These are phyloP conservation scores for Bufotes viridis DNA, from an alignment of 2,797 vertebrate species.

Conservation along the genomic window DNA sequence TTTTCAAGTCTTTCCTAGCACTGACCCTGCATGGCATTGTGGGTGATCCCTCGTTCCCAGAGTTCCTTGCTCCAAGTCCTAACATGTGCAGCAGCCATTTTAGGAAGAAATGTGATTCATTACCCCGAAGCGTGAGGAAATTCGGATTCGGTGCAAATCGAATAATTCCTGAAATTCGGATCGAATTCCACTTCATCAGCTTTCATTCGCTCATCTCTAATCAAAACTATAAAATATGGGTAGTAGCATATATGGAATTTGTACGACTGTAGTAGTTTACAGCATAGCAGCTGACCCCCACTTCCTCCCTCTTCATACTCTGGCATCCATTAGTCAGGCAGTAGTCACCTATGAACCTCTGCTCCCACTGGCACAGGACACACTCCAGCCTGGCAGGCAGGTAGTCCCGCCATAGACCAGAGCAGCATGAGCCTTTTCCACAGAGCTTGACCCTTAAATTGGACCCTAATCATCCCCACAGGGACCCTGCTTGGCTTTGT, in stretches of 20 bases:
- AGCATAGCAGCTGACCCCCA: not conserved
- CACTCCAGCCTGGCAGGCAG: constrained; percentile 71
- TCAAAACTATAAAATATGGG: not conserved
- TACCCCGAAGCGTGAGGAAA: no score
- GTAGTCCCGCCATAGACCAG: constrained; percentile 69
- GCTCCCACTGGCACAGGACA: constrained; percentile 65
- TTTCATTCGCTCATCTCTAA: not conserved
- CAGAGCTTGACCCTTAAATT: constrained; percentile 76
- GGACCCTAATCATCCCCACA: constrained; percentile 70
- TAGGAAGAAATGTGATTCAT: no score
- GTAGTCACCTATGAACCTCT: constrained; percentile 65
- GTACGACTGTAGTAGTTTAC: not conserved
- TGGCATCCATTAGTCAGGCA: constrained; percentile 23
- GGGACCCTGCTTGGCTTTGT: constrained; percentile 64
- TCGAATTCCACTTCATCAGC: no score
- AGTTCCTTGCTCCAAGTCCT: no score
- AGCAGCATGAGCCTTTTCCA: constrained; percentile 73
- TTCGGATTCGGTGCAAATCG: no score
- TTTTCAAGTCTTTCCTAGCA: no score
- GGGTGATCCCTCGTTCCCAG: no score
- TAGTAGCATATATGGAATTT: not conserved
- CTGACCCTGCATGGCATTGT: no score
- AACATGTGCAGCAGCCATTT: no score
- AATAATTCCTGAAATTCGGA: no score
- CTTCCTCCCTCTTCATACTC: not conserved